Evolutionary conservation across 2,113 vertebrate species (phyloP), one percentile per base, ranked within the genome.

Genomic region (Chloropsis hardwickii): DNA sequence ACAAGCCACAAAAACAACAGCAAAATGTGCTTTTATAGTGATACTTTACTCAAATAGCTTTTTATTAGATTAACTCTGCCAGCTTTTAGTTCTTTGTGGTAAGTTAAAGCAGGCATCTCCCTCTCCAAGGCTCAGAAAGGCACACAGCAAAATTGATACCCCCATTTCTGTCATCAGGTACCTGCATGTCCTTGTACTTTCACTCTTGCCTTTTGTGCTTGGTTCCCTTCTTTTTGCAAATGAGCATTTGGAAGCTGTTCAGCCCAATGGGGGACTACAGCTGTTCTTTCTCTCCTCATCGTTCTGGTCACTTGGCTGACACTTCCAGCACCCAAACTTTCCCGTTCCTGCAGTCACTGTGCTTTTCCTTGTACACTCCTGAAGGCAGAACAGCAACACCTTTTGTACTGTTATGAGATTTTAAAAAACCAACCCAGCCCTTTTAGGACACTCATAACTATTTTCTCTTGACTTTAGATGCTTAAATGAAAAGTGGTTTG

Each of bases 231-330:
- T 44, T 85, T 87, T 69, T 77, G 66, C 12, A 93, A 76, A 78
- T 39, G 37, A 90, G 74, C 54, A 42, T 56, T 93, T 95, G 94
- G 92, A 91, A 33, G 62, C 70, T 2, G 18, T 76, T 93, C 90
- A 94, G 66, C 88, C 79, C 4, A 1, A 31, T 28, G 64, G 47
- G 71, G 24, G 5, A 17, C 83, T 90, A 71, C 80, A 95, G 91
- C 80, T 90, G 72, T 71, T 95, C 64, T 58, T 47, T 66, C 14
- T n/a, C 23, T 90, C 50, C 56, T 87, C 73, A 5, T 60, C 5
- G 1, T 67, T 80, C 79, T 90, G 92, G 74, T 66, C 74, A 53
- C 61, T 69, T 95, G 90, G 81, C 85, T 95, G 95, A 85, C 50
- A 80, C 73, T 92, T 72, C 87, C 12, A 23, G 25, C 44, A 39